These are phyloP conservation scores for Thera obeliscata DNA, from an alignment of 2,888 invertebrate species.

Conservation along the genomic window DNA sequence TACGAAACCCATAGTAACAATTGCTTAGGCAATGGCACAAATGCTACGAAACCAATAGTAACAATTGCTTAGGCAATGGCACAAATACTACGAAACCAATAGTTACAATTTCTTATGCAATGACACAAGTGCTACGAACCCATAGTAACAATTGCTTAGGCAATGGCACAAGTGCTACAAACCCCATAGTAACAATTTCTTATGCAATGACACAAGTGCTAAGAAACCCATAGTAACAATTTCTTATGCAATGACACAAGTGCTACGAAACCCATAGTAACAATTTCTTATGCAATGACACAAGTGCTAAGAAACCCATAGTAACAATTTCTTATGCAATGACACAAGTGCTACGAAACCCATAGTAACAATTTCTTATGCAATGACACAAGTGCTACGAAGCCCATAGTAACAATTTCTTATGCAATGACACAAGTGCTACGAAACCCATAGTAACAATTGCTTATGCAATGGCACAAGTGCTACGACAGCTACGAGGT, in stretches of 20 bases:
- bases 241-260: no score
- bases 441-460: not conserved
- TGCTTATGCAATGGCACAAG: not conserved
- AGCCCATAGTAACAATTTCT: not conserved
- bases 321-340: not conserved
- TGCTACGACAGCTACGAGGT: conserved; percentile 5
- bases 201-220: no score
- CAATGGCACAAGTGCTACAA: no score
- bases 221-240: no score
- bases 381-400: not conserved
- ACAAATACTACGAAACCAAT: not conserved
- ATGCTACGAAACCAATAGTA: conserved; percentile 2
- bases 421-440: not conserved
- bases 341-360: not conserved
- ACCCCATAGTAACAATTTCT: no score
- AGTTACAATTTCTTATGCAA: no score
- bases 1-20: conserved; percentile 1
- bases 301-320: not conserved
- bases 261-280: no score
- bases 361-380: not conserved
- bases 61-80: not conserved
- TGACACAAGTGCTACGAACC: no score
- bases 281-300: no score
- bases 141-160: no score
- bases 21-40: not conserved